Conservation (phyloP, 1,140 invertebrate species). For the Spodoptera litura region DNA sequence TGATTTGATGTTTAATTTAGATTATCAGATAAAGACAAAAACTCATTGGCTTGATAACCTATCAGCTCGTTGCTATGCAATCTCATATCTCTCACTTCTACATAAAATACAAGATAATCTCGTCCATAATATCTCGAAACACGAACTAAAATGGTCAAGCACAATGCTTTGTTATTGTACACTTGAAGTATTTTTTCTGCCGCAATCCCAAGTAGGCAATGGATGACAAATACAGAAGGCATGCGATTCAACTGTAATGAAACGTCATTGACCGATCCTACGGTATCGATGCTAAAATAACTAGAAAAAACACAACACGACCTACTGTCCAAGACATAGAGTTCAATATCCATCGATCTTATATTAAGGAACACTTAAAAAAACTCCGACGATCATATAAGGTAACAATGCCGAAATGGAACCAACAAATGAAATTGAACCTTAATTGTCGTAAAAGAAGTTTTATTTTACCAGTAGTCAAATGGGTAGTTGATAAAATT, state of each 20-base stretch:
- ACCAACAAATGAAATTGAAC: constrained; percentile 14
- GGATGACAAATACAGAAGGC: constrained; percentile 40
- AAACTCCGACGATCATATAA: constrained; percentile 6
- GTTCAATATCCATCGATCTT: constrained; percentile 10
- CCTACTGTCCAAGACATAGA: constrained; percentile 8
- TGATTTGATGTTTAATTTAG: too few species aligned
- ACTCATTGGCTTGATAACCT: neutral
- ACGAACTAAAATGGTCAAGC: neutral
- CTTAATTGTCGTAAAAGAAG: neutral
- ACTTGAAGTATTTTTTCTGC: constrained; percentile 22
- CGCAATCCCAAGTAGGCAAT: constrained; percentile 26
- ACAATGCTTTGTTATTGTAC: constrained; percentile 35
- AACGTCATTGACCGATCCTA: constrained; percentile 44
- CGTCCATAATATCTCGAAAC: constrained; percentile 12
- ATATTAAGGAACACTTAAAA: constrained; percentile 29
- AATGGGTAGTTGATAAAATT: neutral
- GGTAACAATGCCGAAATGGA: constrained; percentile 17
- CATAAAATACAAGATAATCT: constrained; percentile 1
- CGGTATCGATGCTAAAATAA: constrained; percentile 32
- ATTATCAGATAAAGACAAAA: constrained; percentile 1
- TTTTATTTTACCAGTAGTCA: neutral
- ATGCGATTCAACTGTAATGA: constrained; percentile 43
- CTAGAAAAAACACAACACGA: constrained; percentile 15
- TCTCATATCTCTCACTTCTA: constrained; percentile 16
- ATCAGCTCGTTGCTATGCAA: neutral